Evolutionary conservation across 2,888 invertebrate species (phyloP).

Genomic region (Apotomis capreana): DNA sequence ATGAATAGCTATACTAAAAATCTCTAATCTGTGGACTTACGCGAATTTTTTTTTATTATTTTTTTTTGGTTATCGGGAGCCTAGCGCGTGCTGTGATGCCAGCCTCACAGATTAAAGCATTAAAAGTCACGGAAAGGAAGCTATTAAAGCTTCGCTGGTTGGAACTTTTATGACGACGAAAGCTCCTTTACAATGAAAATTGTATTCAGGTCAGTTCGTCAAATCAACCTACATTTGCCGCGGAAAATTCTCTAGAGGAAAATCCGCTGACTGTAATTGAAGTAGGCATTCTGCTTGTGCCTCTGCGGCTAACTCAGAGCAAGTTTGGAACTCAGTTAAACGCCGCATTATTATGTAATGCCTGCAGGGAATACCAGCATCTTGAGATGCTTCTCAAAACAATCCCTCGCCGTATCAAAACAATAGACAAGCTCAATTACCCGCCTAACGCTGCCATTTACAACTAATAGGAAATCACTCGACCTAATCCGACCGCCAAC

Average conservation of each 20-base stretch:
- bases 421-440: not conserved
- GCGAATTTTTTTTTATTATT: not conserved
- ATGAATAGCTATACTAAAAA: too few relatives aligned
- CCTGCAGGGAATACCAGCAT: conserved; percentile 52
- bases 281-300: conserved; percentile 7
- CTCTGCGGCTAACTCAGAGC: conserved; percentile 8
- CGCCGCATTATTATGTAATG: conserved; percentile 72
- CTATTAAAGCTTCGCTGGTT: conserved; percentile 42
- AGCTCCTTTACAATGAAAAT: conserved; percentile 58
- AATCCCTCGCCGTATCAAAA: conserved; percentile 9
- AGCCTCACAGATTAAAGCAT: conserved; percentile 24
- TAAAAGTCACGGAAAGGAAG: conserved; percentile 42
- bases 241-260: conserved; percentile 38
- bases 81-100: conserved; percentile 1
- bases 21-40: not conserved
- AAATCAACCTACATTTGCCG: conserved; percentile 52
- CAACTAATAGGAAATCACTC: not conserved
- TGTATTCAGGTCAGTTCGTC: conserved; percentile 64
- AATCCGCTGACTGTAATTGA: conserved; percentile 31
- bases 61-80: not conserved
- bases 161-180: conserved; percentile 43
- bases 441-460: not conserved
- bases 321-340: conserved; percentile 39
- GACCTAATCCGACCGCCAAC: not conserved
- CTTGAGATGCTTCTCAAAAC: conserved; percentile 9